These are phyloP conservation scores for Mythimna vitellina DNA, from an alignment of 2,888 invertebrate genomes.

Conservation along the genomic window DNA sequence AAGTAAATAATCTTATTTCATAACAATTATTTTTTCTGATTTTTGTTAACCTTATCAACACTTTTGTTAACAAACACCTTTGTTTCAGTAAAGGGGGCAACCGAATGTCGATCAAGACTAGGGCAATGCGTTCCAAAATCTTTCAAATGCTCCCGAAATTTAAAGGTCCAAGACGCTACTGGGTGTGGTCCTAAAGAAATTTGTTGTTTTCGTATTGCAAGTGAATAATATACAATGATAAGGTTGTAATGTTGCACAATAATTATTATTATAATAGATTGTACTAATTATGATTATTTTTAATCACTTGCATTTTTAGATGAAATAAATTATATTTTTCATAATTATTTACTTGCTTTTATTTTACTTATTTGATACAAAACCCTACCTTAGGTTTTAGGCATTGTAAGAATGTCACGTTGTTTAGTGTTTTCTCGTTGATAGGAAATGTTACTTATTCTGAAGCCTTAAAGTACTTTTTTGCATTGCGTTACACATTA, in stretches of 20 bases:
- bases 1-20: neutral
- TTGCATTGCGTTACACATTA: neutral
- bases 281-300: neutral
- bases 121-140: constrained; percentile 24
- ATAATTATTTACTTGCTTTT: neutral
- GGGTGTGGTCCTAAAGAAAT: constrained; percentile 16
- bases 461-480: neutral
- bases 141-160: neutral
- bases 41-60: neutral
- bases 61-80: constrained; percentile 23
- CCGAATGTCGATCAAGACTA: constrained; percentile 2
- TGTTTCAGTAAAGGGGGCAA: constrained; percentile 40
- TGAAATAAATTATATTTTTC: neutral
- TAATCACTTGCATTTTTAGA: neutral
- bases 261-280: neutral
- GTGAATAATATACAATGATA: neutral
- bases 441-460: neutral
- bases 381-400: neutral
- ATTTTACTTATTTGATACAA: neutral
- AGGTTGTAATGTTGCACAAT: neutral
- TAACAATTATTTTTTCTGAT: neutral
- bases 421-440: neutral
- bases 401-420: neutral
- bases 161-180: neutral
- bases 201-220: constrained; percentile 19